Evolutionary conservation across 2,113 vertebrate species (phyloP).

Genomic region (Anoura caudifer): DNA sequence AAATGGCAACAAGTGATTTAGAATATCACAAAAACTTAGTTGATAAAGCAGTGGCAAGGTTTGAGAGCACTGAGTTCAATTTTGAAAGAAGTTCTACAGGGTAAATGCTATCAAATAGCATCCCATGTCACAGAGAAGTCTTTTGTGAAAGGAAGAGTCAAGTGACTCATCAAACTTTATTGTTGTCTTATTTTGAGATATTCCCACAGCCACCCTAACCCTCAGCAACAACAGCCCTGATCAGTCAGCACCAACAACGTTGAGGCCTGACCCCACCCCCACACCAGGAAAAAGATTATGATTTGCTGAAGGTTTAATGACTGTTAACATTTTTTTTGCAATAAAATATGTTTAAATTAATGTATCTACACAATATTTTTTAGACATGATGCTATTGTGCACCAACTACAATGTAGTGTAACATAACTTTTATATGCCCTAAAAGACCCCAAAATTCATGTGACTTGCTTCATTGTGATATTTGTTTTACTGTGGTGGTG

Average conservation of each 20-base stretch:
- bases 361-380: no score
- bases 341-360: no score
- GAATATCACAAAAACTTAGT: background rate
- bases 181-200: background rate
- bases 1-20: no score
- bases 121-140: background rate
- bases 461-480: background rate
- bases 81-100: background rate
- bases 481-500: background rate
- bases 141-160: background rate
- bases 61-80: background rate
- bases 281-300: background rate
- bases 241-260: background rate
- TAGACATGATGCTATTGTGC: no score
- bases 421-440: background rate
- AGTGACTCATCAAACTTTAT: background rate
- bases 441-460: background rate
- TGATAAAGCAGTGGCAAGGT: background rate
- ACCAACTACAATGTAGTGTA: background rate
- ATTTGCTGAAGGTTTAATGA: background rate
- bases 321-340: background rate
- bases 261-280: background rate
- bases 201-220: background rate
- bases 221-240: background rate
- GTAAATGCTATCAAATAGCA: background rate